These are phyloP conservation scores for Tarsius wallacei DNA, from an alignment of 2,797 vertebrate genomes.

Conservation along the genomic window DNA sequence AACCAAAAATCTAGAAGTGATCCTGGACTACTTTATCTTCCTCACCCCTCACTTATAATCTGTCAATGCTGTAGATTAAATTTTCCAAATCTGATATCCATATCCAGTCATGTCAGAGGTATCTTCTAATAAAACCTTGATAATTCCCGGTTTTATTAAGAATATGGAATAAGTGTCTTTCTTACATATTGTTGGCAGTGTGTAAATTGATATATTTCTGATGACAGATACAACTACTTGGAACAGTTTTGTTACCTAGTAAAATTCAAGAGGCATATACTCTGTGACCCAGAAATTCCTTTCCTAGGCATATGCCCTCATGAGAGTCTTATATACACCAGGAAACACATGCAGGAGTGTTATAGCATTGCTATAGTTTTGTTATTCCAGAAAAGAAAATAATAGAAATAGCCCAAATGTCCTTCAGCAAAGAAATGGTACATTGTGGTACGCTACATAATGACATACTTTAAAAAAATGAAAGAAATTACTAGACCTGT, in stretches of 20 bases:
- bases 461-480: not conserved
- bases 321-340: not conserved
- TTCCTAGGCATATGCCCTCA: not conserved
- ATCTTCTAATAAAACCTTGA: not conserved
- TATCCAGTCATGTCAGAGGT: not conserved
- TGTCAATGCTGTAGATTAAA: not conserved
- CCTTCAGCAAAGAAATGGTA: not conserved
- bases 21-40: not conserved
- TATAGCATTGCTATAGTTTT: not conserved
- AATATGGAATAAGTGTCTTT: not conserved
- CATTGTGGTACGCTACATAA: not conserved
- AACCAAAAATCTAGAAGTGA: not conserved
- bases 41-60: not conserved
- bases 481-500: not conserved
- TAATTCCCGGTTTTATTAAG: not conserved
- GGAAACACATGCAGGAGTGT: not conserved
- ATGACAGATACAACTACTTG: not conserved
- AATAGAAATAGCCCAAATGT: not conserved
- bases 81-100: constrained; percentile 16
- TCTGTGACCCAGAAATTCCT: not conserved
- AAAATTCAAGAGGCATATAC: not conserved
- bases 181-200: not conserved
- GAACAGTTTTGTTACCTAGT: not conserved
- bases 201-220: not conserved
- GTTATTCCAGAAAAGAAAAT: not conserved